Base-by-base conservation (phyloP, 2,113 vertebrate genomes). In the Ammodytes dubius region DNA sequence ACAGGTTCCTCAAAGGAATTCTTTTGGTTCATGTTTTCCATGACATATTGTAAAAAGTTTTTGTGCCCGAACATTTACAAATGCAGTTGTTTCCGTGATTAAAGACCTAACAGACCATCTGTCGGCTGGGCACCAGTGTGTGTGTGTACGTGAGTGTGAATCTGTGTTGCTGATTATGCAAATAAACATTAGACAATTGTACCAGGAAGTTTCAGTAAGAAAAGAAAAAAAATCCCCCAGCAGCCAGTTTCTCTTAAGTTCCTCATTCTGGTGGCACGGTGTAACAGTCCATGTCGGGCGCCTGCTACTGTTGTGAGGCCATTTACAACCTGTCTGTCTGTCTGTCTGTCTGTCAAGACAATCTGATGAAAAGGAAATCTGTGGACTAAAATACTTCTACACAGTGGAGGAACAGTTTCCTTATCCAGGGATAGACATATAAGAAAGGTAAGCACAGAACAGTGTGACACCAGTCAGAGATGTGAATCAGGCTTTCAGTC, bases 121-220 rank as follows among this genome's bases (percentile, higher is more conserved):
- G n/a, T 50, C 7, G 54, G 10, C 54, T 7, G 4, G 37, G 3
- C 2, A 8, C 6, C 13, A 37, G 13, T 37, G 8, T 52, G 43
- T 72, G 70, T 49, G 56, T 60, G 54, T 17, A 60, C 59, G 10
- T 40, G 15, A 64, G 8, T 57, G 52, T 6, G 35, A 14, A 42
- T 50, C 57, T 15, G 63, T 49, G 60, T 45, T 72, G 85, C 76
- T 83, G 76, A 82, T 81, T 81, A 89, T 93, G 89, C 88, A 93
- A 93, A 93, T 88, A 86, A 87, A 82, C 76, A 89, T 92, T 90
- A 83, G 86, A 91, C 89, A 91, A 82, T 85, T 85, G 86, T 82
- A 94, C 86, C 89, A 94, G 93, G 93, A 94, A 94, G 93, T 89
- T 88, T 80, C 52, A 73, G 81, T 42, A 69, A 84, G 74, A 84